Evolutionary conservation across 2,113 vertebrate genomes (phyloP).

Genomic region (Aplodontia rufa): DNA sequence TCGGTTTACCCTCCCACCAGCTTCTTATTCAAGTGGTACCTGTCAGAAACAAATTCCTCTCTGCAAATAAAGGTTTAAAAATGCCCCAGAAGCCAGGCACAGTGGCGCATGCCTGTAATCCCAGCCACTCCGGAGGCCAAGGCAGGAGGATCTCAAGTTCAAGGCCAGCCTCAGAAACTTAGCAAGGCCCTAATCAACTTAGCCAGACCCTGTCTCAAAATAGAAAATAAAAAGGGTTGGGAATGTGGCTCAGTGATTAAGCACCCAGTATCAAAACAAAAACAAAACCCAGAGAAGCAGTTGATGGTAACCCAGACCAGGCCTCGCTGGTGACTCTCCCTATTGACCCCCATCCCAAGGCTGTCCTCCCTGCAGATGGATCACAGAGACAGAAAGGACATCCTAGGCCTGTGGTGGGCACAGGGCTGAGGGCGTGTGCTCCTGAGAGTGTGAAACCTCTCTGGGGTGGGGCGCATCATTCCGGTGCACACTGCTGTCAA

Average conservation of each 20-base stretch:
- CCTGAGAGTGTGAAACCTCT: rapidly evolving
- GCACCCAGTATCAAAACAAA: too few relatives aligned
- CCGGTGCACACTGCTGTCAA: background rate
- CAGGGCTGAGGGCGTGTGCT: background rate
- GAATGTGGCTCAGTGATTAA: too few relatives aligned
- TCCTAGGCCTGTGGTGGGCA: rapidly evolving
- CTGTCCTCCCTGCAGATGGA: background rate
- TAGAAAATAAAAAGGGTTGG: too few relatives aligned
- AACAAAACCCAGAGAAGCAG: background rate
- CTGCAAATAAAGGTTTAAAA: background rate
- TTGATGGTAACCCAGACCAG: rapidly evolving
- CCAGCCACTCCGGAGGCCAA: too few relatives aligned
- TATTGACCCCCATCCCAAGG: rapidly evolving
- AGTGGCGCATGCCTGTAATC: too few relatives aligned
- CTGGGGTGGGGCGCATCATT: background rate
- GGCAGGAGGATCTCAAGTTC: too few relatives aligned
- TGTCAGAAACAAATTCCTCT: background rate
- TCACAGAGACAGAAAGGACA: background rate
- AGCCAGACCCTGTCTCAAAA: too few relatives aligned
- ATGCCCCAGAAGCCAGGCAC: too few relatives aligned
- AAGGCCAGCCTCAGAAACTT: too few relatives aligned
- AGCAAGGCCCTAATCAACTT: too few relatives aligned
- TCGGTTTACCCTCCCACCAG: background rate
- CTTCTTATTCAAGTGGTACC: background rate
- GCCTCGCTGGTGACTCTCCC: rapidly evolving